Percentiles rank a stretch among this genome's conserved stretches.
Evolutionary conservation across 2,797 vertebrate species (phyloP).

Genomic region (Trematomus bernacchii): DNA sequence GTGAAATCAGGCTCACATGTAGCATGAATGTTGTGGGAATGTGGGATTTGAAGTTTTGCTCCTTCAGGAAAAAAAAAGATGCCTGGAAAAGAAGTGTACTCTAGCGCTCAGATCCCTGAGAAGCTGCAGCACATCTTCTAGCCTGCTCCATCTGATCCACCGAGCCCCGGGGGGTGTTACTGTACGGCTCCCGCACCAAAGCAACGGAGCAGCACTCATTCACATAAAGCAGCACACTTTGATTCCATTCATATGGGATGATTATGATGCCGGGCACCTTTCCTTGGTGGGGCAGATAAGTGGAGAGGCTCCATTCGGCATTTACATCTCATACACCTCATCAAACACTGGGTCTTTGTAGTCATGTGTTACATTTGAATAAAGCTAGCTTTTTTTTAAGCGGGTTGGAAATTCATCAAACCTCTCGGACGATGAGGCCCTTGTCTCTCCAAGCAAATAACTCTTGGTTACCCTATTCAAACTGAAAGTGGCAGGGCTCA

Average conservation of each 20-base stretch:
- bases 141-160: conserved; percentile 64
- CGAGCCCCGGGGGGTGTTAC: conserved; percentile 53
- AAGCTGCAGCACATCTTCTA: conserved; percentile 53
- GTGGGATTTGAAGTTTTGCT: conserved; percentile 38
- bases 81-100: conserved; percentile 49
- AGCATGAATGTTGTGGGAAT: conserved; percentile 20
- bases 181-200: conserved; percentile 58
- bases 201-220: conserved; percentile 66
- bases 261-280: conserved; percentile 67
- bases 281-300: conserved; percentile 66
- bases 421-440: conserved; percentile 44
- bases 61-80: conserved; percentile 41
- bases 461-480: conserved; percentile 72
- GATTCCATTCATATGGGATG: conserved; percentile 71
- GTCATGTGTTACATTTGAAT: conserved; percentile 69
- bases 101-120: conserved; percentile 45
- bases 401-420: conserved; percentile 66
- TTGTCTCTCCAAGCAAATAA: conserved; percentile 74
- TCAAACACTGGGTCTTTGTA: conserved; percentile 69
- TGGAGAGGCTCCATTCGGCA: conserved; percentile 65
- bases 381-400: conserved; percentile 73
- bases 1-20: conserved; percentile 36
- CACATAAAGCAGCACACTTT: conserved; percentile 68
- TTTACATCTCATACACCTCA: conserved; percentile 75
- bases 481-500: conserved; percentile 79